Evolutionary conservation across 2,888 invertebrate species (phyloP).

Genomic region (Calameuta filiformis): DNA sequence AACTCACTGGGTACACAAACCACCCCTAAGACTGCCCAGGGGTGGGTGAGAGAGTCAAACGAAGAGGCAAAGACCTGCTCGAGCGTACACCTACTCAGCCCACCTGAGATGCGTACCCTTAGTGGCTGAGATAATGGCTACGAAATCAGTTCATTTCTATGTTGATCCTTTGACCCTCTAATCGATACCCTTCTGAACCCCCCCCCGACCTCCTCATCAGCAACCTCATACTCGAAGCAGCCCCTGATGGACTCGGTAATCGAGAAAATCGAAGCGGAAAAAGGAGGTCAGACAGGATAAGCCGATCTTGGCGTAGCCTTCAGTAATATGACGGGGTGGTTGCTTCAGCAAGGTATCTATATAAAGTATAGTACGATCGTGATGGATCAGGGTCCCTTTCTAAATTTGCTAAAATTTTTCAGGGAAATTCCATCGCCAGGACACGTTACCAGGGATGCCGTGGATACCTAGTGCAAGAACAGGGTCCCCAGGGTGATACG

Average conservation of each 20-base stretch:
- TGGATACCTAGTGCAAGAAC: conserved; percentile 20
- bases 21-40: conserved; percentile 25
- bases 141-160: conserved; percentile 67
- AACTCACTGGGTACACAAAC: conserved; percentile 21
- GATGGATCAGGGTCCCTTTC: not conserved
- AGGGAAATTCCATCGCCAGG: not conserved
- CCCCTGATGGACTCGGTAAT: conserved; percentile 54
- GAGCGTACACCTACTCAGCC: not conserved
- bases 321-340: not conserved
- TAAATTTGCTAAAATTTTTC: not conserved
- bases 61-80: not conserved
- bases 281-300: conserved; percentile 16
- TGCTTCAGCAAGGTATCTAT: not conserved
- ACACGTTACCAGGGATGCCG: not conserved
- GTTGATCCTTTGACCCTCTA: conserved; percentile 59
- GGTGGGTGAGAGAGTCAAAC: conserved; percentile 3
- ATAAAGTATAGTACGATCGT: not conserved
- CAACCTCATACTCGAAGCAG: conserved; percentile 35
- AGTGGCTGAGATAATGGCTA: conserved; percentile 62
- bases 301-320: not conserved
- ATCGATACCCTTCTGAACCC: conserved; percentile 1
- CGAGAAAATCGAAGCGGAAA: conserved; percentile 58
- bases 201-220: not conserved
- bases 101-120: conserved; percentile 1
- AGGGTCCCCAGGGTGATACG: conserved; percentile 53